phyloP scores from a whole-genome alignment of 2,888 invertebrate species.

The Nomada ferruginata region DNA sequence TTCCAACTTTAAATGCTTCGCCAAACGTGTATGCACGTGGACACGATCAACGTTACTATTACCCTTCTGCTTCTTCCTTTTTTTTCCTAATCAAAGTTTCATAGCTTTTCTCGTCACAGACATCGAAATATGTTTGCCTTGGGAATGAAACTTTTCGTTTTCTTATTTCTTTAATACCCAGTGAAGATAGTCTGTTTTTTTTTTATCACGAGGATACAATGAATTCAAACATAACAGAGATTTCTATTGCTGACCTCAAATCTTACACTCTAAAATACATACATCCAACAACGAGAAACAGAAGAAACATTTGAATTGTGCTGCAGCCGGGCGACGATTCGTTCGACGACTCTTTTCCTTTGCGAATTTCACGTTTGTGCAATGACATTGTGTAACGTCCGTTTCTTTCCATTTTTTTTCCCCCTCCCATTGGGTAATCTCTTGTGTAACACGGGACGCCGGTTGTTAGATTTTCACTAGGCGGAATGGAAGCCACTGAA shows the following conservation, averaged over 20 bases:
- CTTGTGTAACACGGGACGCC: neutral
- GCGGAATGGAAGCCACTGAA: conserved; percentile 53
- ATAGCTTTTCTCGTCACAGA: conserved; percentile 4
- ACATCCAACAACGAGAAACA: conserved; percentile 78
- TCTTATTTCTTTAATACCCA: conserved; percentile 22
- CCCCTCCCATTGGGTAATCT: neutral
- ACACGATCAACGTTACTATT: conserved; percentile 10
- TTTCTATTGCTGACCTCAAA: conserved; percentile 70
- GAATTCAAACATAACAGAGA: conserved; percentile 73
- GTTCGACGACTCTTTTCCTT: conserved; percentile 2
- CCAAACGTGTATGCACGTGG: neutral
- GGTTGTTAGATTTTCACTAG: conserved; percentile 2
- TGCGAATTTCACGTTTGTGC: conserved; percentile 12
- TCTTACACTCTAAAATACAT: conserved; percentile 72
- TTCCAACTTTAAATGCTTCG: conserved; percentile 12
- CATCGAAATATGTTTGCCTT: neutral
- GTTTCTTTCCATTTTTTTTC: conserved; percentile 1
- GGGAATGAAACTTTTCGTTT: conserved; percentile 27
- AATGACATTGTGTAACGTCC: conserved; percentile 2
- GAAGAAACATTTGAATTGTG: conserved; percentile 75
- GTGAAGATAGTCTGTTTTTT: conserved; percentile 36
- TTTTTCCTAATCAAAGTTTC: conserved; percentile 18
- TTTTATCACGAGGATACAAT: conserved; percentile 47
- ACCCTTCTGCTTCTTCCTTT: neutral
- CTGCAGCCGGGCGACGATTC: conserved; percentile 63